Percentiles rank a stretch among this genome's conserved stretches.
These are phyloP conservation scores for Spizella passerina DNA, from an alignment of 2,797 vertebrate genomes.

Conservation along the genomic window DNA sequence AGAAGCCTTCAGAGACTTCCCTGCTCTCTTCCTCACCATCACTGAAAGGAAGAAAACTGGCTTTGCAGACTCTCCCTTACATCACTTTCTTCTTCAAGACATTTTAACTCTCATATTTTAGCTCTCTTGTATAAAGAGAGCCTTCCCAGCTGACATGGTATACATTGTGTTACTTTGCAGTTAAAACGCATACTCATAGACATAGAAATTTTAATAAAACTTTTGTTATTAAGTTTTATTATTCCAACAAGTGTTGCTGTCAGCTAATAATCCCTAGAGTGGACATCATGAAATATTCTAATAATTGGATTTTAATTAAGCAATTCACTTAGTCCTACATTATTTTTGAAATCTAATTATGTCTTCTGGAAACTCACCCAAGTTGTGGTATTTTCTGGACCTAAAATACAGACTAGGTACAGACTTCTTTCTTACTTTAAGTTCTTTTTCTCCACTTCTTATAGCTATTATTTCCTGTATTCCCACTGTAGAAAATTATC, in stretches of 20 bases:
- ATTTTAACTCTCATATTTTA: neutral
- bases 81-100: neutral
- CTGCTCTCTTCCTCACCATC: neutral
- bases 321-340: constrained; percentile 62
- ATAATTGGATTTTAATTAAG: constrained; percentile 73
- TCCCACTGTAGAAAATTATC: neutral
- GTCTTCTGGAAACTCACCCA: constrained; percentile 41
- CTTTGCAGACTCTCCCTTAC: neutral
- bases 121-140: neutral
- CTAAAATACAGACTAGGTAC: neutral
- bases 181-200: neutral
- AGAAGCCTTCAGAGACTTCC: neutral
- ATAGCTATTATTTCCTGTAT: constrained; percentile 30
- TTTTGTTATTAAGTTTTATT: constrained; percentile 56
- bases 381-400: constrained; percentile 34
- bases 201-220: constrained; percentile 13
- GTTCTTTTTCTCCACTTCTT: neutral
- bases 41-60: neutral
- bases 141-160: neutral
- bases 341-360: constrained; percentile 66
- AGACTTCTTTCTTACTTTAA: neutral
- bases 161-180: neutral
- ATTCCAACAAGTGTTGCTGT: constrained; percentile 63
- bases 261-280: constrained; percentile 62
- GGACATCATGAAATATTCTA: constrained; percentile 50